A percentile compares a stretch with the other conserved stretches of the same genome.
Conservation (phyloP, 2,113 vertebrate genomes). For the Salvelinus namaycush region DNA sequence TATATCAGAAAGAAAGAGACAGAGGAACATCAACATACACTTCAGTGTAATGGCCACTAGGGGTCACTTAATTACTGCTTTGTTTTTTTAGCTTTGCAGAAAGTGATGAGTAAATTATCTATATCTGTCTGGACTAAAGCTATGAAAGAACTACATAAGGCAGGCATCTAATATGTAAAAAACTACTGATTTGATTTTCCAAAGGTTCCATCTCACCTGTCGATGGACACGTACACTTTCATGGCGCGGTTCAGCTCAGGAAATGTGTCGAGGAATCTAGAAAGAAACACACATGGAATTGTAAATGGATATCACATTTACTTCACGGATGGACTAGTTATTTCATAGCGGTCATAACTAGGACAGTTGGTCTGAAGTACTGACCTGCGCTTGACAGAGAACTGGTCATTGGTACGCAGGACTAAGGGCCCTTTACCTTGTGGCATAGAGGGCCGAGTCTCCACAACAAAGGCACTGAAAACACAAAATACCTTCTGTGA, state of each 20-base stretch:
- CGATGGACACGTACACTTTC: constrained; percentile 80
- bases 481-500: constrained; percentile 8
- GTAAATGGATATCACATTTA: background rate
- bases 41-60: constrained; percentile 7
- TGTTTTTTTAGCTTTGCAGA: too few species aligned
- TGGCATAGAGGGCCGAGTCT: constrained; percentile 80
- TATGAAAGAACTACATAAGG: background rate
- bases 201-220: constrained; percentile 70
- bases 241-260: constrained; percentile 81
- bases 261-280: constrained; percentile 86
- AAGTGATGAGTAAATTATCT: too few species aligned
- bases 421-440: constrained; percentile 81
- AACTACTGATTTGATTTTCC: background rate
- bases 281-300: background rate
- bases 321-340: background rate
- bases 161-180: background rate
- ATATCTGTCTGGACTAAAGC: background rate
- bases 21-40: constrained; percentile 19
- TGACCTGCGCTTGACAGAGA: constrained; percentile 84
- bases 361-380: constrained; percentile 8
- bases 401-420: constrained; percentile 84
- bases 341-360: background rate
- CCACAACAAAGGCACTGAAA: constrained; percentile 73
- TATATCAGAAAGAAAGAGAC: constrained; percentile 45
- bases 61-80: background rate